Evolutionary conservation across 2,888 invertebrate genomes (phyloP), one percentile per base, ranked within the genome.

Genomic region (Neoaliturus tenellus): DNA sequence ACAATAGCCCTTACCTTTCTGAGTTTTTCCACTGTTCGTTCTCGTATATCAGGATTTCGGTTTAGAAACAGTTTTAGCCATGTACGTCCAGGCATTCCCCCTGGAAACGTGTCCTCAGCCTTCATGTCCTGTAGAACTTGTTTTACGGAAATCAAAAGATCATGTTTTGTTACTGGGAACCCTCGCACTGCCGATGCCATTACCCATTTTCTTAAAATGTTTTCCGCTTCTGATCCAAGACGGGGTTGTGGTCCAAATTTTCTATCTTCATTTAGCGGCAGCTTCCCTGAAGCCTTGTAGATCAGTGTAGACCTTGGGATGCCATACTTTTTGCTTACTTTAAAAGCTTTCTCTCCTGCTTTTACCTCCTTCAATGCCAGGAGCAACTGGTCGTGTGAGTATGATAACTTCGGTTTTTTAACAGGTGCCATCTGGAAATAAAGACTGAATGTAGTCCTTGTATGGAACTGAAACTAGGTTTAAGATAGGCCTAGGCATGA

Each of bases 21-120:
- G 55, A 89, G 86, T 85, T 88, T 89, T 87, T 90, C 88, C 5
- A 88, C 82, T 39, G 87, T 85, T 87, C 88, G 84, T 85, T 86
- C 55, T 4, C 33, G 1, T 3, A 55, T 1, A 8, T 80, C 80
- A 6, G 80, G 58, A n/a, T 80, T 31, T 2, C 33, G 4, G 0
- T 51, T 58, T 1, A 80, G 55, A 35, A 80, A 80, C 8, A 80
- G 33, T 0, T 31, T 8, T 20, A 80, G 8, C 80, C 80, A 80
- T 23, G 28, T 80, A 3, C n/a, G 14, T 31, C 80, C 80, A 17
- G 28, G 28, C 5, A 14, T 20, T 4, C 55, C 23, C 6, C 12
- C n/a, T 31, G 14, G 6, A 25, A 78, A 28, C 1, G 1, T 4
- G 2, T 73, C 5, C 1, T 39, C 10, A 5, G 25, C 5, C 1